Conservation (phyloP, 2,113 vertebrate species). For the Chloroceryle aenea region DNA sequence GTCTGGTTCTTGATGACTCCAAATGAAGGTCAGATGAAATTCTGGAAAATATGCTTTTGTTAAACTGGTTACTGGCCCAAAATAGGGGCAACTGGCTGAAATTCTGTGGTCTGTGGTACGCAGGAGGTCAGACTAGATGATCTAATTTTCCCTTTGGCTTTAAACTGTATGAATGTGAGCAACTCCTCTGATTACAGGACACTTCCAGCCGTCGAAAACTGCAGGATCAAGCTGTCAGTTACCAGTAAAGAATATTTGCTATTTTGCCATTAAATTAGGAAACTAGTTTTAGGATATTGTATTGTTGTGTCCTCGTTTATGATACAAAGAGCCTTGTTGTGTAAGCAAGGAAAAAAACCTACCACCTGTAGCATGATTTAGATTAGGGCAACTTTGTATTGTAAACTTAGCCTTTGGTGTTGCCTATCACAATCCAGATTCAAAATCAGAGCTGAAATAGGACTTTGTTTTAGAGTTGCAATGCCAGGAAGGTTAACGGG, state of each 20-base stretch:
- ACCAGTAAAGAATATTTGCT: background rate
- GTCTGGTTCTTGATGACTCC: conserved; percentile 40
- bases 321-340: background rate
- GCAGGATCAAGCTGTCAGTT: background rate
- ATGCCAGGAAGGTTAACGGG: conserved; percentile 23
- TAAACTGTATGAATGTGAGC: background rate
- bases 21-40: conserved; percentile 39
- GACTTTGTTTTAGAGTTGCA: background rate
- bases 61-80: conserved; percentile 13
- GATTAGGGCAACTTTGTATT: background rate
- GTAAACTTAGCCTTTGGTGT: background rate
- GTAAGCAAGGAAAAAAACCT: background rate
- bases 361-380: background rate
- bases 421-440: background rate
- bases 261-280: background rate
- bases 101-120: conserved; percentile 50
- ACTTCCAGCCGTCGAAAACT: background rate
- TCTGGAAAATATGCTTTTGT: conserved; percentile 62
- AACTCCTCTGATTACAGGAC: conserved; percentile 4
- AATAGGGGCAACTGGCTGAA: conserved; percentile 35
- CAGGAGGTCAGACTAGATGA: conserved; percentile 50
- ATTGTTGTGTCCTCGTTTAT: background rate
- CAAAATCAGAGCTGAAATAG: background rate
- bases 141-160: conserved; percentile 52
- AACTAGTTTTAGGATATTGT: background rate